phyloP scores from a whole-genome alignment of 1,140 invertebrate genomes.

The Microplitis mediator region DNA sequence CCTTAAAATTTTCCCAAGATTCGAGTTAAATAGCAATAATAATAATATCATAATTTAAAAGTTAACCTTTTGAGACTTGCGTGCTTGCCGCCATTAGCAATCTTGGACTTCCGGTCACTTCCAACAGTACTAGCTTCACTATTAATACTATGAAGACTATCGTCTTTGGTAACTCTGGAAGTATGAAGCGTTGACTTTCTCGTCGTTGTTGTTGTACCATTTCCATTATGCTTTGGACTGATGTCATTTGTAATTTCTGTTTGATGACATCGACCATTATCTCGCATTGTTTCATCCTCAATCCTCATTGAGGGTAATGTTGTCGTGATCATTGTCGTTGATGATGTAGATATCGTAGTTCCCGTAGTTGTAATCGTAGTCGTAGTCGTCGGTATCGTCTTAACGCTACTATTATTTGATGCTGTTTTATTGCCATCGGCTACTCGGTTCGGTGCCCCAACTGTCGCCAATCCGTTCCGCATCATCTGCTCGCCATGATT shows the following conservation, averaged over 20 bases:
- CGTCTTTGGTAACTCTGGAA: slow-evolving; percentile 55
- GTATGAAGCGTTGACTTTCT: slow-evolving; percentile 55
- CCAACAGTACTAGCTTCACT: slow-evolving; percentile 57
- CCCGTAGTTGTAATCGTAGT: background rate
- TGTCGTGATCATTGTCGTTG: slow-evolving; percentile 5
- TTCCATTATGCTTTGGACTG: slow-evolving; percentile 53
- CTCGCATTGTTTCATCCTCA: background rate
- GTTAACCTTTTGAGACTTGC: slow-evolving; percentile 64
- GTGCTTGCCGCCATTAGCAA: slow-evolving; percentile 61
- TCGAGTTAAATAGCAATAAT: background rate
- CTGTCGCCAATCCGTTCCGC: slow-evolving; percentile 20
- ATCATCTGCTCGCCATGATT: slow-evolving; percentile 26
- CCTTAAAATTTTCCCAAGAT: background rate
- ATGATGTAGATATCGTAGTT: too few species aligned
- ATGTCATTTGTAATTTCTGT: slow-evolving; percentile 29
- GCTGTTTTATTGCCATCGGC: background rate
- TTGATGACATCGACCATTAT: slow-evolving; percentile 17
- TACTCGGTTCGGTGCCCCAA: slow-evolving; percentile 6
- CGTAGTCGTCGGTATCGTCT: background rate
- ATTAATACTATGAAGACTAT: slow-evolving; percentile 59
- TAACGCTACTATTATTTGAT: background rate
- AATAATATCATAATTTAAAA: slow-evolving; percentile 1
- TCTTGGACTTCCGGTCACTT: slow-evolving; percentile 56
- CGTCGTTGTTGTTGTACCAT: slow-evolving; percentile 29
- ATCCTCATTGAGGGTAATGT: slow-evolving; percentile 39